phyloP scores from a whole-genome alignment of 2,888 invertebrate genomes.

The Tortricodes alternella region DNA sequence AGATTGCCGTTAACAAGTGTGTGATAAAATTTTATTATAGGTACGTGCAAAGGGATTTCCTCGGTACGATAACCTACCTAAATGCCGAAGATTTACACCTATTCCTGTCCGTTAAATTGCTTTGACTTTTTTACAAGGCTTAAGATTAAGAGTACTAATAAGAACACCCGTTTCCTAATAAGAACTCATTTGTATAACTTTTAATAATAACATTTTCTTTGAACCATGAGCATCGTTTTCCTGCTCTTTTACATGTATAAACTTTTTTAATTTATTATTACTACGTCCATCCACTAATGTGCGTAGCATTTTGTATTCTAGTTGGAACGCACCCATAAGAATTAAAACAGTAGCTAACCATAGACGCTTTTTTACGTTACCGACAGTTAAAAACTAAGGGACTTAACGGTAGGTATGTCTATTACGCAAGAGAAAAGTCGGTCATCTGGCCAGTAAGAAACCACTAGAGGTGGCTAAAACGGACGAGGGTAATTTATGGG shows the following conservation, averaged over 20 bases:
- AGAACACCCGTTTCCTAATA: slow-evolving; percentile 39
- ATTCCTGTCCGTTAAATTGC: not conserved
- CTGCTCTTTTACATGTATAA: slow-evolving; percentile 34
- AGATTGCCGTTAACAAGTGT: slow-evolving; percentile 9
- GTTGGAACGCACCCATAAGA: slow-evolving; percentile 7
- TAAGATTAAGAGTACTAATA: slow-evolving; percentile 47
- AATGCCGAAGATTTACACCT: slow-evolving; percentile 28
- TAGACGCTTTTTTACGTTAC: not conserved
- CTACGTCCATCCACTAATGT: slow-evolving; percentile 4
- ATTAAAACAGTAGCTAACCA: slow-evolving; percentile 1
- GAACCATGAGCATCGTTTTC: slow-evolving; percentile 44
- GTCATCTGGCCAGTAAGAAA: slow-evolving; percentile 57
- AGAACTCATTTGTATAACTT: slow-evolving; percentile 45
- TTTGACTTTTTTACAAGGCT: slow-evolving; percentile 4
- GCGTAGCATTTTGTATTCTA: slow-evolving; percentile 3
- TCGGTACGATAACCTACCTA: slow-evolving; percentile 34
- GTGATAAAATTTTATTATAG: slow-evolving; percentile 30
- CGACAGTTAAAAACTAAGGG: not conserved
- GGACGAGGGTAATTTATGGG: slow-evolving; percentile 62
- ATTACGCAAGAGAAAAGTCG: slow-evolving; percentile 73
- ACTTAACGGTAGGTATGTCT: slow-evolving; percentile 33
- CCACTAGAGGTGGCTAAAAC: slow-evolving; percentile 62
- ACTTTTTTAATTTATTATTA: slow-evolving; percentile 33
- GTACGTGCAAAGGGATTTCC: slow-evolving; percentile 34
- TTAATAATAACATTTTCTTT: slow-evolving; percentile 49